phyloP scores from a whole-genome alignment of 2,888 invertebrate genomes.

The Tricholauxania praeusta region DNA sequence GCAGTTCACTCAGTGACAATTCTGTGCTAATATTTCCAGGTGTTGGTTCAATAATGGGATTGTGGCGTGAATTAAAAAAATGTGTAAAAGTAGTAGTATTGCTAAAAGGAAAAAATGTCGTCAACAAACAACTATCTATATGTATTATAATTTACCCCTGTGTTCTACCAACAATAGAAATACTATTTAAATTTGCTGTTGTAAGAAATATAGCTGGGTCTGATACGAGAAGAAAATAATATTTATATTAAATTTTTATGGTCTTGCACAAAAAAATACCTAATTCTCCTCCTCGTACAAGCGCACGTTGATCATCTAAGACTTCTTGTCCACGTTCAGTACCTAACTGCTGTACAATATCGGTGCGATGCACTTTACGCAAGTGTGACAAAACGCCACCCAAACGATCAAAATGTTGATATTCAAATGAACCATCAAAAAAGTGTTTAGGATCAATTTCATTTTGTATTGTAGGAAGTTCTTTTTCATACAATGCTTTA shows the following conservation, averaged over 20 bases:
- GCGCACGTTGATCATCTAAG: conserved; percentile 56
- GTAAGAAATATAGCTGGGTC: conserved; percentile 62
- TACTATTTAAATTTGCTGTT: conserved; percentile 60
- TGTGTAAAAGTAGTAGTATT: conserved; percentile 56
- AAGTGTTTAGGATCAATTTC: conserved; percentile 61
- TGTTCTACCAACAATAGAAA: conserved; percentile 59
- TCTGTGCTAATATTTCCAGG: conserved; percentile 57
- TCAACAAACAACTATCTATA: not conserved
- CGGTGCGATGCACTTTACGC: conserved; percentile 62
- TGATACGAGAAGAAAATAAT: conserved; percentile 41
- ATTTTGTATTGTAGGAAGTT: conserved; percentile 51
- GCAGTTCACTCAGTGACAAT: conserved; percentile 61
- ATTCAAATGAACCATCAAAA: conserved; percentile 64
- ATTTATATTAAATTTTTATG: not conserved
- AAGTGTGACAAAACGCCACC: conserved; percentile 67
- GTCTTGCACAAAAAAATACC: conserved; percentile 50
- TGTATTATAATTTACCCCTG: conserved; percentile 52
- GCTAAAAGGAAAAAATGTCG: conserved; percentile 36
- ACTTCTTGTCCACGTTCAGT: conserved; percentile 56
- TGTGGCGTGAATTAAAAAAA: conserved; percentile 54
- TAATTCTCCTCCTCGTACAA: conserved; percentile 54
- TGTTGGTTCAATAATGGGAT: conserved; percentile 46
- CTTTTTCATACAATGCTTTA: conserved; percentile 56
- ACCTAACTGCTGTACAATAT: conserved; percentile 61
- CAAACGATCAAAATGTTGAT: conserved; percentile 66